Evolutionary conservation across 2,113 vertebrate genomes (phyloP).

Genomic region (Gasterosteus aculeatus): DNA sequence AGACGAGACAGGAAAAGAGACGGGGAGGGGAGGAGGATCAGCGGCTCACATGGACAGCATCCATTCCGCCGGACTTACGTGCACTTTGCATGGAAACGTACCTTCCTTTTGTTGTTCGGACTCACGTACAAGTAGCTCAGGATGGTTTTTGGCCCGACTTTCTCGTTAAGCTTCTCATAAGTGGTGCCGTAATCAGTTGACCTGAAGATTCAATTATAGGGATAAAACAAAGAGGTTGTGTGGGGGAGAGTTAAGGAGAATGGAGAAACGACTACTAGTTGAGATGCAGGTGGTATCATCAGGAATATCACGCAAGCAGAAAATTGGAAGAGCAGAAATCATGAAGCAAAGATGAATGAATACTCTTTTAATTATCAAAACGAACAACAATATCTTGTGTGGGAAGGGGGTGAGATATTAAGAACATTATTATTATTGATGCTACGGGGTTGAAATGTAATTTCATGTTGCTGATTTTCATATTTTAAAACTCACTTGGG

Average conservation of each 20-base stretch:
- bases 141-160: conserved; percentile 92
- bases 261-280: conserved; percentile 52
- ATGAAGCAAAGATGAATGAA: conserved; percentile 67
- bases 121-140: conserved; percentile 95
- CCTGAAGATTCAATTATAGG: conserved; percentile 86
- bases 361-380: conserved; percentile 66
- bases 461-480: conserved; percentile 14
- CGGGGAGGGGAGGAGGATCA: conserved; percentile 44
- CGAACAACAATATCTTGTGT: conserved; percentile 59
- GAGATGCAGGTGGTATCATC: conserved; percentile 70
- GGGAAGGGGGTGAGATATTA: conserved; percentile 5
- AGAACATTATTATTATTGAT: conserved; percentile 21
- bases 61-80: conserved; percentile 52
- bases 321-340: conserved; percentile 73
- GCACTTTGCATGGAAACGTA: conserved; percentile 69
- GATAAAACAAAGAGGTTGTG: conserved; percentile 66
- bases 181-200: conserved; percentile 96
- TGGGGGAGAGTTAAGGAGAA: conserved; percentile 36
- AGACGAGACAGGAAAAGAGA: conserved; percentile 55
- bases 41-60: conserved; percentile 60
- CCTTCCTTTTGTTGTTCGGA: conserved; percentile 95
- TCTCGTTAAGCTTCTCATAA: conserved; percentile 94
- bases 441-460: conserved; percentile 15
- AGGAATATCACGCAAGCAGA: conserved; percentile 71
- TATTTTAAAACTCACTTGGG: conserved; percentile 5